Conservation (phyloP, 2,888 invertebrate genomes). For the Drosophila monieri region DNA sequence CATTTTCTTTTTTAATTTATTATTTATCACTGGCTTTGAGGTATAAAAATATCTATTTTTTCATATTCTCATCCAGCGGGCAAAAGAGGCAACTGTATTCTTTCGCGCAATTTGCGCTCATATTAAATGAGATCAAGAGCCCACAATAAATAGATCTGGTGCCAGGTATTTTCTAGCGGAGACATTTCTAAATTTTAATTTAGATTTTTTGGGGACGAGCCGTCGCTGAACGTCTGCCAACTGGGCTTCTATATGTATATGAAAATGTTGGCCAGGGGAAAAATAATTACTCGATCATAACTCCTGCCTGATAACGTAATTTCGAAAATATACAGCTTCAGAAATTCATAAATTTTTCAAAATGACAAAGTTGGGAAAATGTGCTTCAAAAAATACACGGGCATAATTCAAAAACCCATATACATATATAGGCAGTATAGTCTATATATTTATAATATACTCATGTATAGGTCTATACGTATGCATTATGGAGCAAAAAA, state of each 20-base stretch:
- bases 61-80: conserved; percentile 13
- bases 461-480: conserved; percentile 24
- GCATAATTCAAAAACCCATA: conserved; percentile 19
- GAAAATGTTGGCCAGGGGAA: not conserved
- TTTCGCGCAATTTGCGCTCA: conserved; percentile 24
- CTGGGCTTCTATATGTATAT: conserved; percentile 4
- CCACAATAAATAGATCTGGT: conserved; percentile 39
- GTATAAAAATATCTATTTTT: conserved; percentile 2
- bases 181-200: conserved; percentile 35
- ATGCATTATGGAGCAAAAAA: conserved; percentile 60
- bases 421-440: conserved; percentile 26
- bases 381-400: conserved; percentile 2
- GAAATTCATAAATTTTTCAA: conserved; percentile 9
- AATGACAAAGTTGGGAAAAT: conserved; percentile 15
- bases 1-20: not conserved
- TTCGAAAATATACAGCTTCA: conserved; percentile 1
- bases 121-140: conserved; percentile 38
- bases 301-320: conserved; percentile 11
- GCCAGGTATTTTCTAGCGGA: conserved; percentile 32
- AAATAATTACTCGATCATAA: conserved; percentile 1
- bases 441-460: conserved; percentile 28
- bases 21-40: conserved; percentile 1
- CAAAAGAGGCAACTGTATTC: conserved; percentile 16
- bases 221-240: conserved; percentile 35
- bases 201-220: conserved; percentile 13